phyloP scores from a whole-genome alignment of 1,140 invertebrate genomes.

The Agraylea sexmaculata region DNA sequence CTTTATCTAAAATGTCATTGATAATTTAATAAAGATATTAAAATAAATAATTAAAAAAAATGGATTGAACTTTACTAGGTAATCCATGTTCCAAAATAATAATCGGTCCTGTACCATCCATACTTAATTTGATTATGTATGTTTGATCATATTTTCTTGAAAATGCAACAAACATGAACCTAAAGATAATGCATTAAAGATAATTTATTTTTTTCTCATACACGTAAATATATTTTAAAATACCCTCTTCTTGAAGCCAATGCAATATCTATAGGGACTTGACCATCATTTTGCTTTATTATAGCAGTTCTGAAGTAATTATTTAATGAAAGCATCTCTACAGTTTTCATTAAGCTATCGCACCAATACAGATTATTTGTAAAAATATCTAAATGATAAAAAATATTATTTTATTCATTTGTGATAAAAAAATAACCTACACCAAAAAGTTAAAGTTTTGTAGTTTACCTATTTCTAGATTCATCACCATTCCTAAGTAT shows the following conservation, averaged over 20 bases:
- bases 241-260: slow-evolving; percentile 44
- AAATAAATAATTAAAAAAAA: slow-evolving; percentile 9
- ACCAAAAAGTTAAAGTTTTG: background rate
- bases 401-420: slow-evolving; percentile 42
- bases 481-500: slow-evolving; percentile 7
- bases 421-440: background rate
- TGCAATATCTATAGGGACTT: slow-evolving; percentile 47
- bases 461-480: slow-evolving; percentile 17
- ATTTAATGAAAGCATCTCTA: slow-evolving; percentile 47
- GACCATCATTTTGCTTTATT: slow-evolving; percentile 37
- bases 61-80: slow-evolving; percentile 23
- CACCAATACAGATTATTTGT: slow-evolving; percentile 56
- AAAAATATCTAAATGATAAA: slow-evolving; percentile 40
- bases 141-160: slow-evolving; percentile 29
- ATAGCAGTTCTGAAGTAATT: slow-evolving; percentile 43
- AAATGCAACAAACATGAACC: slow-evolving; percentile 53
- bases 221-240: slow-evolving; percentile 6
- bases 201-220: slow-evolving; percentile 8
- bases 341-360: slow-evolving; percentile 40
- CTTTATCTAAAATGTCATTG: no score
- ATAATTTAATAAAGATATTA: no score
- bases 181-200: slow-evolving; percentile 28
- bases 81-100: slow-evolving; percentile 40
- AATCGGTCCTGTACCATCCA: slow-evolving; percentile 41
- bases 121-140: slow-evolving; percentile 46